Percentiles rank a stretch among this genome's conserved stretches.
phyloP scores from a whole-genome alignment of 1,140 invertebrate species.

The Lutraria rhynchaena region DNA sequence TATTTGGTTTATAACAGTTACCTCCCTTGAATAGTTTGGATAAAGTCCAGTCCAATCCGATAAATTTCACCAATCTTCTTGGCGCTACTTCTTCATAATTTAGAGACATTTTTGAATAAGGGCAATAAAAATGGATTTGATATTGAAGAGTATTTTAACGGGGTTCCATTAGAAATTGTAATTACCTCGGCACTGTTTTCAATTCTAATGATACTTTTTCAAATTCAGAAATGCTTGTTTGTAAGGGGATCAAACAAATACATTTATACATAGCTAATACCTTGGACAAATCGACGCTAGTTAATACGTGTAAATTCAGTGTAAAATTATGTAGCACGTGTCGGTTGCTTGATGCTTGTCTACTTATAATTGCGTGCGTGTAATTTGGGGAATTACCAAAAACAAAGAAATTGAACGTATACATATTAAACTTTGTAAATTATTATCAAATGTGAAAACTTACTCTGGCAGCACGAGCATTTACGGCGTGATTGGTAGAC shows the following conservation, averaged over 20 bases:
- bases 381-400: conserved; percentile 11
- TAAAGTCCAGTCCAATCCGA: too few species aligned
- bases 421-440: conserved; percentile 13
- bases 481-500: conserved; percentile 1
- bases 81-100: too few species aligned
- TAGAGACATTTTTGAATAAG: too few species aligned
- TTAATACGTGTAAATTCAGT: too few species aligned
- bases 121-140: neutral
- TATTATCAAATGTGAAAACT: neutral
- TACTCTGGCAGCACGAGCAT: neutral
- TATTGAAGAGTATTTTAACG: too few species aligned
- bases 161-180: neutral
- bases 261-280: neutral
- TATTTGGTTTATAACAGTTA: too few species aligned
- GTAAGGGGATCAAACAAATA: neutral
- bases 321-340: neutral
- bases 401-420: neutral
- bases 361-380: neutral
- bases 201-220: conserved; percentile 5
- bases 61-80: too few species aligned
- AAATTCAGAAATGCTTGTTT: neutral
- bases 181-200: conserved; percentile 6
- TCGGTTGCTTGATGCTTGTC: neutral
- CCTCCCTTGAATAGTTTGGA: too few species aligned
- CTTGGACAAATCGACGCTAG: neutral